These are phyloP conservation scores for Epinephelus moara DNA, from an alignment of 2,113 vertebrate genomes.

Conservation along the genomic window DNA sequence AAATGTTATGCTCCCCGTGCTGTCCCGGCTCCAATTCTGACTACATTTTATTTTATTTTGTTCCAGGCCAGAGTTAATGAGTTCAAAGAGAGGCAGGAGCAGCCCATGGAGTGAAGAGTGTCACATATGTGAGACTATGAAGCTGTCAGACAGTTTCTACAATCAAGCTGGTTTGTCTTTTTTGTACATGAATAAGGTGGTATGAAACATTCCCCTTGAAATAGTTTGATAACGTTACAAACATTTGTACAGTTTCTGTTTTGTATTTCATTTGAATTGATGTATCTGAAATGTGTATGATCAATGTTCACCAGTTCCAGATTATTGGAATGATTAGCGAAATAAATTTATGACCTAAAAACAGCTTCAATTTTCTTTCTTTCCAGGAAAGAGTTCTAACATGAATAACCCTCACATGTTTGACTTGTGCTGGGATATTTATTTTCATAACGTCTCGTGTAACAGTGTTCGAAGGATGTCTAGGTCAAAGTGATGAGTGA, in stretches of 20 bases:
- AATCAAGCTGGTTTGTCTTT: background rate
- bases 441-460: slow-evolving; percentile 21
- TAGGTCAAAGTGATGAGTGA: slow-evolving; percentile 1
- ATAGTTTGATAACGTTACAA: slow-evolving; percentile 6
- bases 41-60: slow-evolving; percentile 5
- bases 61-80: slow-evolving; percentile 86
- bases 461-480: slow-evolving; percentile 17
- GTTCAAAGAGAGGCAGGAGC: slow-evolving; percentile 83
- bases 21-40: slow-evolving; percentile 3
- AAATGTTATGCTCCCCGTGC: background rate
- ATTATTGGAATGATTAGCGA: slow-evolving; percentile 7
- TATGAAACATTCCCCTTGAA: background rate
- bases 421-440: background rate
- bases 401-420: background rate
- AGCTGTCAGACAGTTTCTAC: background rate
- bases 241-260: slow-evolving; percentile 56
- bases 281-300: slow-evolving; percentile 12
- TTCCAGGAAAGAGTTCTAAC: background rate
- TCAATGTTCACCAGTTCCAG: slow-evolving; percentile 26
- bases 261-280: slow-evolving; percentile 21
- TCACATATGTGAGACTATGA: background rate
- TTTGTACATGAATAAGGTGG: background rate
- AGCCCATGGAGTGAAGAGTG: slow-evolving; percentile 85
- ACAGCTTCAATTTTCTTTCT: background rate
- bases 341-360: slow-evolving; percentile 24